phyloP scores from a whole-genome alignment of 2,888 invertebrate genomes.

The Salticus scenicus region DNA sequence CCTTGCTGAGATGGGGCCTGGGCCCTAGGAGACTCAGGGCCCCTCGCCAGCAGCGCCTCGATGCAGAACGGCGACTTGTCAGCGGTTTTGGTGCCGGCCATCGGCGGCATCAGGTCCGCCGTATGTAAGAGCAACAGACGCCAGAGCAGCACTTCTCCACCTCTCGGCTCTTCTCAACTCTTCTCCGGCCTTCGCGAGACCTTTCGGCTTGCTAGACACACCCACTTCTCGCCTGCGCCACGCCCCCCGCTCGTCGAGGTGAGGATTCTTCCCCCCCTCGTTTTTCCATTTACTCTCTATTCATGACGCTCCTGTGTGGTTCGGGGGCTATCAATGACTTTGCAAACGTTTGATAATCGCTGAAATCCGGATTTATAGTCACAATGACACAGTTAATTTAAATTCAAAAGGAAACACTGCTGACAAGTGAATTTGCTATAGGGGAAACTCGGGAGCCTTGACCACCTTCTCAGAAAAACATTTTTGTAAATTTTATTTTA shows the following conservation, averaged over 20 bases:
- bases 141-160: background rate
- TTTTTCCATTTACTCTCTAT: background rate
- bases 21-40: conserved; percentile 37
- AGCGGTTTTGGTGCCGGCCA: conserved; percentile 67
- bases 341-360: too few species aligned
- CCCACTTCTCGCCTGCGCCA: background rate
- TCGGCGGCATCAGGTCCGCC: conserved; percentile 61
- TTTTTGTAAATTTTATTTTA: too few species aligned
- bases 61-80: conserved; percentile 69
- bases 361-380: too few species aligned
- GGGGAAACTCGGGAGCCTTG: too few species aligned
- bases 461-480: too few species aligned
- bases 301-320: background rate
- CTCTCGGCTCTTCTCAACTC: background rate
- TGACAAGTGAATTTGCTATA: too few species aligned
- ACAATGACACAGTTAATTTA: too few species aligned
- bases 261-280: background rate
- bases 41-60: conserved; percentile 71
- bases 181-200: background rate
- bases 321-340: background rate
- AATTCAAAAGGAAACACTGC: too few species aligned
- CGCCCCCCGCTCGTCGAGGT: background rate
- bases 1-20: background rate
- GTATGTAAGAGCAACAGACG: background rate
- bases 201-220: background rate